Evolutionary conservation across 1,140 invertebrate genomes (phyloP), one percentile per base, ranked within the genome.

Genomic region (Pseudomyrmex dendroicus): DNA sequence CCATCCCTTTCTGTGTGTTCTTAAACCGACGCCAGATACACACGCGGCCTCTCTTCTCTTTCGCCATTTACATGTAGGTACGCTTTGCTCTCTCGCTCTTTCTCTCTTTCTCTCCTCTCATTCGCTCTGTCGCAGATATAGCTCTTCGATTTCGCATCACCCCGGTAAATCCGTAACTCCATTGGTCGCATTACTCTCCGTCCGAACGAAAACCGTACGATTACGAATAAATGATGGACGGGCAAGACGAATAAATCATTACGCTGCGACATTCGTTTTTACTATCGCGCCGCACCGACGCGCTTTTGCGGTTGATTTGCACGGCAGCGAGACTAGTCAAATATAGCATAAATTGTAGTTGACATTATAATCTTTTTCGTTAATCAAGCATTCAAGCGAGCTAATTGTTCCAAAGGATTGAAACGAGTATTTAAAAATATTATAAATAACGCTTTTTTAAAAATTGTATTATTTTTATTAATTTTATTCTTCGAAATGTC

Each of bases 241-340:
- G 76, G 50, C 76, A 66, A 72, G 76, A 80, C 76, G 56, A 80
- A 80, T 80, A 80, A 80, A 70, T 80, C 66, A 72, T 80, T 80
- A 61, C 66, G 35, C 12, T 35, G 74, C 64, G 9, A 20, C 44
- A 10, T 61, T 80, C 20, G 54, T 80, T 70, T 80, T 72, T 72
- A 80, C 66, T 54, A 80, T 59, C n/a, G 35, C 76, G 52, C 12
- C 50, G 76, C 66, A 56, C 17, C 48, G 64, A 22, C 25, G 61
- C 25, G 61, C 35, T 35, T 52, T 52, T 44, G 61, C 59, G 73
- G 25, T 12, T 10, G 48, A 78, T 80, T 80, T 17, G 20, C 54
- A 59, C 44, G 44, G 10, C 20, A 57, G 74, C 20, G 20, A 44
- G 25, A 54, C 54, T 17, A 3, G 72, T 62, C 59, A 76, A 63